Conservation (phyloP, 2,113 vertebrate genomes). For the Syrmaticus mikado region DNA sequence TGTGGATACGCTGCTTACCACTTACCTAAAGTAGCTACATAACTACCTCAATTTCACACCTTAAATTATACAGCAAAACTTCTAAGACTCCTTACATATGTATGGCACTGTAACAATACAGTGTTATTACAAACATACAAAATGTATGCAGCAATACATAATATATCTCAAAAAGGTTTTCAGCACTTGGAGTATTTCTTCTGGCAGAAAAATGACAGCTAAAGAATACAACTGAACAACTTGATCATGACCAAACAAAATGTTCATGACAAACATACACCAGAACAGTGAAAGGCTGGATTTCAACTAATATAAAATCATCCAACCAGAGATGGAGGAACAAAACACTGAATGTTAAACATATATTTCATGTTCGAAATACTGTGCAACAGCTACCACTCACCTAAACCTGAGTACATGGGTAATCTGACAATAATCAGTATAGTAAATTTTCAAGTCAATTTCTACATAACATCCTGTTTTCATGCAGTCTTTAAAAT, state of each 20-base stretch:
- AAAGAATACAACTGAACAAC: neutral
- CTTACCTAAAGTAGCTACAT: neutral
- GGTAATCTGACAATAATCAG: neutral
- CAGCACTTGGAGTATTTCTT: neutral
- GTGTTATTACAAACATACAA: neutral
- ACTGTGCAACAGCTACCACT: neutral
- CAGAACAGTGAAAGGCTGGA: fast-evolving
- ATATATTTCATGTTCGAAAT: neutral
- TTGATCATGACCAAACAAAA: neutral
- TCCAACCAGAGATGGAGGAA: neutral
- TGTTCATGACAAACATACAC: neutral
- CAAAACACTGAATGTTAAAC: neutral
- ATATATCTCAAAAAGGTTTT: neutral
- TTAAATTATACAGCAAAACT: neutral
- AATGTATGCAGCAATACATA: too few relatives aligned
- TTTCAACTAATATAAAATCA: neutral
- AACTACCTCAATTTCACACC: neutral
- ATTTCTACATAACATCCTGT: neutral
- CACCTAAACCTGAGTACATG: neutral
- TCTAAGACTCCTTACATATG: fast-evolving
- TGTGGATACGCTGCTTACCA: neutral
- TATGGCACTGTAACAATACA: neutral
- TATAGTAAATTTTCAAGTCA: neutral
- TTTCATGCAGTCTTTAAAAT: neutral
- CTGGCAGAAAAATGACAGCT: neutral